Evolutionary conservation across 2,888 invertebrate species (phyloP).

Genomic region (Phymatocera aterrima): DNA sequence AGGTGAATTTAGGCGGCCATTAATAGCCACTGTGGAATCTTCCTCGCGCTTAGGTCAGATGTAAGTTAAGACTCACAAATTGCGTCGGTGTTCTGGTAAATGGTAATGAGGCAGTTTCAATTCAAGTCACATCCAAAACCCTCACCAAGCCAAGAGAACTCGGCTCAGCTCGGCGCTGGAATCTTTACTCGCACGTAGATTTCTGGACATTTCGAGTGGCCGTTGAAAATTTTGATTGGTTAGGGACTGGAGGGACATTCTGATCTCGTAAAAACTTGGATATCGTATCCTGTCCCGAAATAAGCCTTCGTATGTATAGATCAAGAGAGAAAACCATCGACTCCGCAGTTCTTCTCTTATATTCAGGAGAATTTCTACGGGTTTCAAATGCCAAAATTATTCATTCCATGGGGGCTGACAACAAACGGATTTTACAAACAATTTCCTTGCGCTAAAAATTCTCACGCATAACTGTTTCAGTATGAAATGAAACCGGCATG

Average conservation of each 20-base stretch:
- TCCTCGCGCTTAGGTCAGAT: slow-evolving; percentile 48
- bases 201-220: slow-evolving; percentile 18
- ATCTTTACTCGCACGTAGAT: slow-evolving; percentile 41
- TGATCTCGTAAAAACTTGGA: slow-evolving; percentile 4
- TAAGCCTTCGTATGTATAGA: neutral
- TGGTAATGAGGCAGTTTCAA: slow-evolving; percentile 56
- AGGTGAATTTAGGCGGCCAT: slow-evolving; percentile 44
- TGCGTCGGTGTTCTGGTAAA: slow-evolving; percentile 48
- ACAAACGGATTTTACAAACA: too few relatives aligned
- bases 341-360: too few relatives aligned
- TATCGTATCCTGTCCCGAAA: neutral
- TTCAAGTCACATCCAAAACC: slow-evolving; percentile 52
- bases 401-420: neutral
- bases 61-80: slow-evolving; percentile 51
- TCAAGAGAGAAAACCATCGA: neutral
- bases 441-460: too few relatives aligned
- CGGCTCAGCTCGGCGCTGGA: slow-evolving; percentile 22
- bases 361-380: neutral
- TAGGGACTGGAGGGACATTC: neutral
- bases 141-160: slow-evolving; percentile 39
- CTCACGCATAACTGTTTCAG: neutral
- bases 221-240: slow-evolving; percentile 38
- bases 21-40: slow-evolving; percentile 48
- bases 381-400: neutral
- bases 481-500: neutral